Conservation (phyloP, 2,888 invertebrate genomes). For the Sthenelais limicola region DNA sequence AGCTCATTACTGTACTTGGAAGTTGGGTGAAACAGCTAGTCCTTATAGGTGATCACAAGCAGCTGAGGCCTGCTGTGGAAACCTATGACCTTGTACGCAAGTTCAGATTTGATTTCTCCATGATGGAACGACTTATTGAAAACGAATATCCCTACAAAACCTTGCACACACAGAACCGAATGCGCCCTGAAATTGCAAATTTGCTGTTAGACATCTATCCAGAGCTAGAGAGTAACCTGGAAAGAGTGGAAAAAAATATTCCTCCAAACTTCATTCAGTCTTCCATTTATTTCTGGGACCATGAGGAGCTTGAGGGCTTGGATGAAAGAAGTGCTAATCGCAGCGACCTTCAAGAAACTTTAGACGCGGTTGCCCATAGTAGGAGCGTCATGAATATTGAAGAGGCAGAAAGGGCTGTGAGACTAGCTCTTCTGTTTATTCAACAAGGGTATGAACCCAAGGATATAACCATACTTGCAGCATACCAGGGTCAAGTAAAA, state of each 20-base stretch:
- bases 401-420: slow-evolving; percentile 47
- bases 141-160: slow-evolving; percentile 42
- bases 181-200: slow-evolving; percentile 48
- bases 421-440: slow-evolving; percentile 46
- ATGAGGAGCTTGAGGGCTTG: slow-evolving; percentile 42
- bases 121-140: slow-evolving; percentile 50
- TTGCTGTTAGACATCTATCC: slow-evolving; percentile 49
- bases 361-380: too few species aligned
- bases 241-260: slow-evolving; percentile 38
- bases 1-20: slow-evolving; percentile 45
- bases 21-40: slow-evolving; percentile 44
- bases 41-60: slow-evolving; percentile 50
- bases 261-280: slow-evolving; percentile 36
- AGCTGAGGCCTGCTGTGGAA: slow-evolving; percentile 48
- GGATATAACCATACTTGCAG: slow-evolving; percentile 46
- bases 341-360: too few species aligned
- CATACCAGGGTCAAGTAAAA: slow-evolving; percentile 49
- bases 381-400: slow-evolving; percentile 45
- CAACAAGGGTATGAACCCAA: slow-evolving; percentile 44
- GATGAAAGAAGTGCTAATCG: too few species aligned
- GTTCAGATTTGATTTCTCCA: slow-evolving; percentile 47
- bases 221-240: slow-evolving; percentile 40
- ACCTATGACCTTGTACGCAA: slow-evolving; percentile 39
- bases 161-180: slow-evolving; percentile 46
- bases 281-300: slow-evolving; percentile 49